phyloP scores from a whole-genome alignment of 2,797 vertebrate genomes.

The Carcharodon carcharias region DNA sequence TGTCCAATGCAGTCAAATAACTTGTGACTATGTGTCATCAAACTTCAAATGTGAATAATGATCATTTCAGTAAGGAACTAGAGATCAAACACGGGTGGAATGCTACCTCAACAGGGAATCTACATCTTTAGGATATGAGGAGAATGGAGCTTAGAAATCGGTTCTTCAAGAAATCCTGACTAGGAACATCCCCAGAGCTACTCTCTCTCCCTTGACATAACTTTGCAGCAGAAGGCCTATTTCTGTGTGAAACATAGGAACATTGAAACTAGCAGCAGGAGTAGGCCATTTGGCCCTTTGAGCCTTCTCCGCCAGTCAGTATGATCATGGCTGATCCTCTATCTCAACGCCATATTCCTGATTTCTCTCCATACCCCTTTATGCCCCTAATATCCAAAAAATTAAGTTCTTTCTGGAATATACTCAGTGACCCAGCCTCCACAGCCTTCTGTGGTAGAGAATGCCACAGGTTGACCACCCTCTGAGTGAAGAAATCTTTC shows the following conservation, averaged over 20 bases:
- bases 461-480: too few species aligned
- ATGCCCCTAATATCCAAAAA: too few species aligned
- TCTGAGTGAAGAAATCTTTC: too few species aligned
- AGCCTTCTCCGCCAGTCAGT: too few species aligned
- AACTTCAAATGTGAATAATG: background rate
- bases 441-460: too few species aligned
- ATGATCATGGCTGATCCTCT: too few species aligned
- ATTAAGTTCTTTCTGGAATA: too few species aligned
- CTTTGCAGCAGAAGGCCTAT: background rate
- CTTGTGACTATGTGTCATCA: background rate
- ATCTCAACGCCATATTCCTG: too few species aligned
- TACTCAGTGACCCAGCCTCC: too few species aligned
- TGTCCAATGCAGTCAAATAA: background rate
- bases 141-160: background rate
- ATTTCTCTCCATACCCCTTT: too few species aligned
- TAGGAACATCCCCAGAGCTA: background rate
- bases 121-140: background rate
- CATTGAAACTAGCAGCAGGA: too few species aligned
- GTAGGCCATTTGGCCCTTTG: too few species aligned
- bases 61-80: background rate
- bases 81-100: background rate
- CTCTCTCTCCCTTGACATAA: background rate
- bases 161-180: background rate
- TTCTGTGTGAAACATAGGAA: background rate
- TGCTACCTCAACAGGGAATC: background rate